Conservation (phyloP, 2,888 invertebrate genomes). For the Graphium colonna region DNA sequence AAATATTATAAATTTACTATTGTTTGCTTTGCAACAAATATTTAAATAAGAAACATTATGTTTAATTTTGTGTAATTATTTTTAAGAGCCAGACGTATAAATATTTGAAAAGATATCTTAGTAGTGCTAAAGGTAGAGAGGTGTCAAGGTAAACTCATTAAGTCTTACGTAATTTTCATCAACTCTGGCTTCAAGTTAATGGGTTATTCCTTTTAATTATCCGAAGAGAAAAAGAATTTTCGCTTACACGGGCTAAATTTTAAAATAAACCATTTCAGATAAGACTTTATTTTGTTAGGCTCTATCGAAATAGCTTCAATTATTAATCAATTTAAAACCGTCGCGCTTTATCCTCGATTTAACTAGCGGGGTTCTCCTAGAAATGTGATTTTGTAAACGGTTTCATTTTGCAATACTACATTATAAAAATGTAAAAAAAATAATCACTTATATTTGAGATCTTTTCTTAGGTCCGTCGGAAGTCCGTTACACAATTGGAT, state of each 20-base stretch:
- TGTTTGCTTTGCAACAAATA: no score
- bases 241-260: neutral
- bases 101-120: neutral
- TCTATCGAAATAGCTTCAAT: neutral
- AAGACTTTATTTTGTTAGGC: neutral
- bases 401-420: no score
- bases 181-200: neutral
- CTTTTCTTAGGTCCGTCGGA: no score
- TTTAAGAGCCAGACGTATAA: neutral
- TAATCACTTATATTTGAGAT: no score
- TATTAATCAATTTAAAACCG: neutral
- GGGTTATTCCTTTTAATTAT: conserved; percentile 11
- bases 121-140: neutral
- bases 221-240: conserved; percentile 5
- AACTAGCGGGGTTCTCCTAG: no score
- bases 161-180: conserved; percentile 1
- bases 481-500: neutral
- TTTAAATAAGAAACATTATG: no score
- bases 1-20: no score
- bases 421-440: no score
- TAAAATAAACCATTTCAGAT: neutral
- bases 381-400: no score
- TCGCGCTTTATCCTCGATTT: neutral
- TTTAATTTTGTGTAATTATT: no score
- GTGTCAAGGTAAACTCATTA: conserved; percentile 7